Conservation (phyloP, 2,888 invertebrate genomes). For the Malthinus seriepunctatus region DNA sequence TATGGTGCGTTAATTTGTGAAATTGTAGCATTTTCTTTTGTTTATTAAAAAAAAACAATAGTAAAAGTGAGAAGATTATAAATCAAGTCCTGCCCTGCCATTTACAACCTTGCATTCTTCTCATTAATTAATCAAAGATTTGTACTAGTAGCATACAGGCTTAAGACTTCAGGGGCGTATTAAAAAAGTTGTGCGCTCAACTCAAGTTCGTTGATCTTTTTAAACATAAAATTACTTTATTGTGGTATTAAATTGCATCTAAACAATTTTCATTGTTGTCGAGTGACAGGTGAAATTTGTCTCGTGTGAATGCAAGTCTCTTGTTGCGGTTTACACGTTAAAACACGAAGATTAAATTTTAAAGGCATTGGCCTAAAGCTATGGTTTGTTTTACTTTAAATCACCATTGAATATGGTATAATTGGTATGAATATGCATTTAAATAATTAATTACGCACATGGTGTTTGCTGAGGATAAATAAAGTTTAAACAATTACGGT, state of each 20-base stretch:
- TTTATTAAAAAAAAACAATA: constrained; percentile 5
- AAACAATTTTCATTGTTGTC: background rate
- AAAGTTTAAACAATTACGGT: too few species aligned
- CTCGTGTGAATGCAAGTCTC: background rate
- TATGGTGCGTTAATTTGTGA: background rate
- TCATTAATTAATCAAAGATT: too few species aligned
- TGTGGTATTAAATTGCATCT: background rate
- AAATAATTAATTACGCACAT: too few species aligned
- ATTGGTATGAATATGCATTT: background rate
- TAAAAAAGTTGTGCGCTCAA: too few species aligned
- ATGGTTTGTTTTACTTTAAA: constrained; percentile 1
- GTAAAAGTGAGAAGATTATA: background rate
- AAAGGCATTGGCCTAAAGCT: background rate
- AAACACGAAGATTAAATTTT: background rate
- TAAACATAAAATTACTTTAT: background rate
- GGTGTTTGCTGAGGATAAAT: too few species aligned
- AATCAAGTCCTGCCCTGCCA: too few species aligned
- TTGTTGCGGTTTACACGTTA: background rate
- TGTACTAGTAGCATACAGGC: too few species aligned
- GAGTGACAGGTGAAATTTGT: constrained; percentile 2
- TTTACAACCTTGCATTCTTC: too few species aligned
- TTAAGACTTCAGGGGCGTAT: too few species aligned
- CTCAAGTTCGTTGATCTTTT: too few species aligned
- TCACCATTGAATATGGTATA: too few species aligned
- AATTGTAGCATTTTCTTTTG: background rate